Percentiles rank a stretch among this genome's conserved stretches.
phyloP scores from a whole-genome alignment of 1,140 invertebrate species.

The Zophobas morio region DNA sequence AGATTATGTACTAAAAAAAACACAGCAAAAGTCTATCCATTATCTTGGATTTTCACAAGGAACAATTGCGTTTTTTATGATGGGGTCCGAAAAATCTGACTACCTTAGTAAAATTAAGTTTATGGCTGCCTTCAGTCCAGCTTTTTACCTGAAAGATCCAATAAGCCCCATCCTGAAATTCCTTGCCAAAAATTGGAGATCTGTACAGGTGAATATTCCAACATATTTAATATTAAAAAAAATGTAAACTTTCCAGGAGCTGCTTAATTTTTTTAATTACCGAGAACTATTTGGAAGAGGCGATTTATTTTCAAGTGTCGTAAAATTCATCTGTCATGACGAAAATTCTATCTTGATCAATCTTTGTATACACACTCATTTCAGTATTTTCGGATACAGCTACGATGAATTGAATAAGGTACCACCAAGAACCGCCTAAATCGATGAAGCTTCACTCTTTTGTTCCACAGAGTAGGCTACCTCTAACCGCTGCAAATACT shows the following conservation, averaged over 20 bases:
- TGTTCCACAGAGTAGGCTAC: conserved; percentile 25
- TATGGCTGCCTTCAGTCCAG: conserved; percentile 73
- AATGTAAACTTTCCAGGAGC: neutral
- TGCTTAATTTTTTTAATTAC: conserved; percentile 21
- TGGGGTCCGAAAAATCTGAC: conserved; percentile 69
- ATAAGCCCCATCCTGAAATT: conserved; percentile 43
- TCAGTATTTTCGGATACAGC: conserved; percentile 50
- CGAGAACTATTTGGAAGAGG: conserved; percentile 3
- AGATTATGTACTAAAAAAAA: conserved; percentile 71
- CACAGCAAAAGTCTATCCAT: conserved; percentile 68
- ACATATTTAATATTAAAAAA: neutral
- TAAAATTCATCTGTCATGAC: conserved; percentile 27
- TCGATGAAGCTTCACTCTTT: neutral
- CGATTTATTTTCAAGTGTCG: neutral
- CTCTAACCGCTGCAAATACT: conserved; percentile 45
- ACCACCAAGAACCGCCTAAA: neutral
- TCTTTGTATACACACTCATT: conserved; percentile 41
- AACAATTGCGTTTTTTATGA: conserved; percentile 71
- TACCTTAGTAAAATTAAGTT: conserved; percentile 72
- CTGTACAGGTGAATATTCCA: conserved; percentile 30
- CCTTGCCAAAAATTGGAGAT: conserved; percentile 9
- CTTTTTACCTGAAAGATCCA: conserved; percentile 67
- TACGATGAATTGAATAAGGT: conserved; percentile 23
- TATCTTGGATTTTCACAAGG: conserved; percentile 76
- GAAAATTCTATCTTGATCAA: conserved; percentile 39